Evolutionary conservation across 2,113 vertebrate species (phyloP), one percentile per base, ranked within the genome.

Genomic region (Delphinus delphis): DNA sequence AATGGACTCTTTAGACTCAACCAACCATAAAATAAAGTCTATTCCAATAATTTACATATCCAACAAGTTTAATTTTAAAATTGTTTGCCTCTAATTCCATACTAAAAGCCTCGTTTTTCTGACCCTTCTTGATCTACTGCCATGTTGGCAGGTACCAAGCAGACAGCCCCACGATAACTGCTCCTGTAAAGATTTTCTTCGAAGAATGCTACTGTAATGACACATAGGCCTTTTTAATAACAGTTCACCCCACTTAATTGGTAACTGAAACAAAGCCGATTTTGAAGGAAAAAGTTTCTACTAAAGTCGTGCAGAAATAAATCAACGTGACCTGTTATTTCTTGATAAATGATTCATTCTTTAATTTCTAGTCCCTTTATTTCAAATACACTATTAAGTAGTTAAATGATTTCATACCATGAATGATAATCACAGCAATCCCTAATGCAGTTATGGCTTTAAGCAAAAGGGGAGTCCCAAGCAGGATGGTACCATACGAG

Each of bases 211-310:
- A 25, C 28, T 77, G 2, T 33, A 38, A 80, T 86, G 89, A 93
- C 25, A 82, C 88, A 80, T 0, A 25, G 2, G 2, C 50, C 41
- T 62, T 91, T 88, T 84, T 67, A 41, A n/a, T 28, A 96, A 70
- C 11, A 58, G 36, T 74, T 95, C 50, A 60, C 31, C 4, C 62
- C 71, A 90, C 55, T 96, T 96, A 84, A 90, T 36, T 67, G 55
- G 62, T 41, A 94, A 90, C 50, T 20, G 25, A 96, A 97, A 93
- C 93, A 97, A 96, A 96, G 62, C 41, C 1, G 0, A 67, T 70
- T 74, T 94, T 96, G 60, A 89, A 93, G 65, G 44, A 93, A 90
- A 80, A 96, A 73, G 60, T 68, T 74, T 86, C 63, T 26, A 88
- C 70, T n/a, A 71, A 77, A 81, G 74, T 38, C n/a, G 31, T 33